These are phyloP conservation scores for Meteorus sp. DNA, from an alignment of 1,140 invertebrate species.

Conservation along the genomic window DNA sequence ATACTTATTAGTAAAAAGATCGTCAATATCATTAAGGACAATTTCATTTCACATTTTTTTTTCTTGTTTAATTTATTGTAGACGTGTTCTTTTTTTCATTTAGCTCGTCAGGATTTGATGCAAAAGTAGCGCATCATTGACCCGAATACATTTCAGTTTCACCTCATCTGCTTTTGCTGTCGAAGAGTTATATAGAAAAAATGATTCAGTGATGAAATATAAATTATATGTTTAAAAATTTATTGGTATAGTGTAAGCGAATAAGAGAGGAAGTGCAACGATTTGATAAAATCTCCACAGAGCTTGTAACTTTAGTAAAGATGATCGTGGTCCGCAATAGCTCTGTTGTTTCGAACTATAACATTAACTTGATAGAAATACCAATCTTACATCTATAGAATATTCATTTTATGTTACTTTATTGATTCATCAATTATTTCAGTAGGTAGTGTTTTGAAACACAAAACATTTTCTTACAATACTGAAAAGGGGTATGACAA, in stretches of 20 bases:
- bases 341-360: constrained; percentile 23
- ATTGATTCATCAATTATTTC: constrained; percentile 7
- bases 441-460: constrained; percentile 3
- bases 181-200: constrained; percentile 1
- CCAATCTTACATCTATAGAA: constrained; percentile 14
- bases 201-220: constrained; percentile 9
- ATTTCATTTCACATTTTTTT: constrained; percentile 42
- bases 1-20: constrained; percentile 54
- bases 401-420: constrained; percentile 5
- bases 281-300: constrained; percentile 17
- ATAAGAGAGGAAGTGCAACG: not conserved
- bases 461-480: constrained; percentile 1
- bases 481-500: no score
- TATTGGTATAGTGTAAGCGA: not conserved
- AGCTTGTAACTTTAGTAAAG: constrained; percentile 1
- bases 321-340: constrained; percentile 29
- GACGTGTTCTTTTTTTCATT: constrained; percentile 28
- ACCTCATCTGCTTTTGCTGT: no score
- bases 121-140: no score
- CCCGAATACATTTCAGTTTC: no score
- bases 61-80: constrained; percentile 41
- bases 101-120: constrained; percentile 39
- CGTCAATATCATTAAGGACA: constrained; percentile 45
- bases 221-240: not conserved
- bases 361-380: constrained; percentile 18